Percentiles rank a stretch among this genome's conserved stretches.
These are phyloP conservation scores for Mycalesis mineus DNA, from an alignment of 2,888 invertebrate genomes.

Conservation along the genomic window DNA sequence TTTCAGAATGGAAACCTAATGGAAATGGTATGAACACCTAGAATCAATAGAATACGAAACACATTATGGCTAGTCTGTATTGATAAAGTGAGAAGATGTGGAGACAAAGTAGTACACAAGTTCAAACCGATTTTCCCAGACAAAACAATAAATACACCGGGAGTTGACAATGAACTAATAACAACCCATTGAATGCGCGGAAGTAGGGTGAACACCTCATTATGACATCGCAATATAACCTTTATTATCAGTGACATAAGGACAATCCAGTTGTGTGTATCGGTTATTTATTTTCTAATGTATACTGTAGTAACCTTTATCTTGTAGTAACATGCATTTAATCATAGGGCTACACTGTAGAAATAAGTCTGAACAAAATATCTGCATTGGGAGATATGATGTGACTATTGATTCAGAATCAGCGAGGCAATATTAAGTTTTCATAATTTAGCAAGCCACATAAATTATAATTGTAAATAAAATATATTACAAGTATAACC, in stretches of 20 bases:
- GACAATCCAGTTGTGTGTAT: neutral
- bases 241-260: neutral
- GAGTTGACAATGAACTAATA: slow-evolving; percentile 16
- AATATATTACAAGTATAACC: too few relatives aligned
- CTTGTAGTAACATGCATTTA: neutral
- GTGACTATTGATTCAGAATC: too few relatives aligned
- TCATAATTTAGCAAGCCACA: too few relatives aligned
- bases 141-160: slow-evolving; percentile 12
- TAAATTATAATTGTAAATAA: too few relatives aligned
- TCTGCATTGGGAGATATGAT: too few relatives aligned
- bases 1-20: too few relatives aligned
- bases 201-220: neutral
- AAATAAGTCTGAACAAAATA: neutral
- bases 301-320: neutral
- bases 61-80: too few relatives aligned
- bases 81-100: neutral
- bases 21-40: too few relatives aligned
- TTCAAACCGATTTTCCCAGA: slow-evolving; percentile 1
- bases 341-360: neutral
- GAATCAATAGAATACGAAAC: neutral
- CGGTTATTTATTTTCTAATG: neutral
- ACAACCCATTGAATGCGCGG: slow-evolving; percentile 3
- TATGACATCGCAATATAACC: neutral
- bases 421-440: too few relatives aligned
- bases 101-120: neutral